Evolutionary conservation across 1,140 invertebrate genomes (phyloP).

Genomic region (Caenorhabditis briggsae): DNA sequence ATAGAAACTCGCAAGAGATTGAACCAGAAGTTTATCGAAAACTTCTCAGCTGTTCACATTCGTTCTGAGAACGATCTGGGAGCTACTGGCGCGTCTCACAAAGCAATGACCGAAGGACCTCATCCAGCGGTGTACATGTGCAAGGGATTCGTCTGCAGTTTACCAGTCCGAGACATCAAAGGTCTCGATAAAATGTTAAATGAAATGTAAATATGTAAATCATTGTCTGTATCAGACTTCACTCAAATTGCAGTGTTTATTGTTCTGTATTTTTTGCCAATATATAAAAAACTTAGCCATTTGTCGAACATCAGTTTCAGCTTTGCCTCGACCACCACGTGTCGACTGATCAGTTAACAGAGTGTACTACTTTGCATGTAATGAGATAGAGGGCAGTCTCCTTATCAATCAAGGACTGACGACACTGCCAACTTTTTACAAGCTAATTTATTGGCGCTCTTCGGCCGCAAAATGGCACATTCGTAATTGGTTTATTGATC

Average conservation of each 20-base stretch:
- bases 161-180: conserved; percentile 3
- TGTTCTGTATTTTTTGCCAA: not conserved
- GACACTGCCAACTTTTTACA: conserved; percentile 50
- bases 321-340: conserved; percentile 35
- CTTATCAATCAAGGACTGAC: conserved; percentile 18
- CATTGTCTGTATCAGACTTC: not conserved
- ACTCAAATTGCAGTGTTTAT: too few species aligned
- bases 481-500: conserved; percentile 49
- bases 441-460: conserved; percentile 52
- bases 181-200: conserved; percentile 20
- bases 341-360: conserved; percentile 37
- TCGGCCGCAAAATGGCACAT: conserved; percentile 32
- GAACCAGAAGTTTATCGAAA: conserved; percentile 3
- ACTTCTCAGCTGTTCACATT: conserved; percentile 42
- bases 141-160: conserved; percentile 35
- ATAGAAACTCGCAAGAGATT: not conserved
- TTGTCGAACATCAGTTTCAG: conserved; percentile 38
- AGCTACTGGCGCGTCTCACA: conserved; percentile 20
- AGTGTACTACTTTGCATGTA: conserved; percentile 50
- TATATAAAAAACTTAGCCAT: conserved; percentile 13
- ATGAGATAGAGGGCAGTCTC: conserved; percentile 41
- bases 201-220: not conserved
- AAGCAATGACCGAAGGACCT: conserved; percentile 19
- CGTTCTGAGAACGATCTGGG: conserved; percentile 6
- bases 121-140: conserved; percentile 54